phyloP scores from a whole-genome alignment of 1,140 invertebrate species.

The Danaus melanippus region DNA sequence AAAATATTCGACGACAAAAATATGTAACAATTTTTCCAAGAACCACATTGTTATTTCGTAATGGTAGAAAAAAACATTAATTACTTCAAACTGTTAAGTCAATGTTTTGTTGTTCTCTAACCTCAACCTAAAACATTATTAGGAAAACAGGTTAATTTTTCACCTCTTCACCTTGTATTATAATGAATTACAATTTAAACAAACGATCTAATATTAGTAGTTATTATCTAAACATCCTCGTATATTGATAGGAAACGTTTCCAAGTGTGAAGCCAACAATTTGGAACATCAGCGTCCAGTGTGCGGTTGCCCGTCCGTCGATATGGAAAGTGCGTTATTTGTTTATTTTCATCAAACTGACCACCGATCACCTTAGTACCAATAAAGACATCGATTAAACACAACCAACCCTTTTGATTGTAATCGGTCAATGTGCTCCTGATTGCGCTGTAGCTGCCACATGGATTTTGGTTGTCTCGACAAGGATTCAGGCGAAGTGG shows the following conservation, averaged over 20 bases:
- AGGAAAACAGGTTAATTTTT: too few relatives aligned
- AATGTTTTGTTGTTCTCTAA: too few relatives aligned
- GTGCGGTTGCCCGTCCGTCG: constrained; percentile 42
- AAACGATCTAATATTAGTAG: constrained; percentile 28
- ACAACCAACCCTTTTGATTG: constrained; percentile 38
- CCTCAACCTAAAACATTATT: too few relatives aligned
- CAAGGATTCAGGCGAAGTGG: constrained; percentile 69
- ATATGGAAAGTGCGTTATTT: constrained; percentile 67
- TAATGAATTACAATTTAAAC: too few relatives aligned
- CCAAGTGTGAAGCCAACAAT: constrained; percentile 44
- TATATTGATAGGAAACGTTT: constrained; percentile 27
- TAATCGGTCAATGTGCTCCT: constrained; percentile 40
- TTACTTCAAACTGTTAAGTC: too few relatives aligned
- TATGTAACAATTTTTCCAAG: too few relatives aligned
- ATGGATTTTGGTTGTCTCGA: constrained; percentile 71
- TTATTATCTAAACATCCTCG: constrained; percentile 45
- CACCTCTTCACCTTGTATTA: too few relatives aligned
- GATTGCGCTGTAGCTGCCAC: constrained; percentile 28
- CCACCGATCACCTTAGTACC: constrained; percentile 53
- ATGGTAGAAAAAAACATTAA: too few relatives aligned
- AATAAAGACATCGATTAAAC: constrained; percentile 55
- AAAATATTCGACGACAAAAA: too few relatives aligned
- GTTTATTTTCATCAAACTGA: constrained; percentile 56
- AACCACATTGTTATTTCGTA: too few relatives aligned
- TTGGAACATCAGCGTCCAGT: constrained; percentile 39